Base-by-base conservation (phyloP, 2,113 vertebrate genomes). In the Sterrhoptilus dennistouni region DNA sequence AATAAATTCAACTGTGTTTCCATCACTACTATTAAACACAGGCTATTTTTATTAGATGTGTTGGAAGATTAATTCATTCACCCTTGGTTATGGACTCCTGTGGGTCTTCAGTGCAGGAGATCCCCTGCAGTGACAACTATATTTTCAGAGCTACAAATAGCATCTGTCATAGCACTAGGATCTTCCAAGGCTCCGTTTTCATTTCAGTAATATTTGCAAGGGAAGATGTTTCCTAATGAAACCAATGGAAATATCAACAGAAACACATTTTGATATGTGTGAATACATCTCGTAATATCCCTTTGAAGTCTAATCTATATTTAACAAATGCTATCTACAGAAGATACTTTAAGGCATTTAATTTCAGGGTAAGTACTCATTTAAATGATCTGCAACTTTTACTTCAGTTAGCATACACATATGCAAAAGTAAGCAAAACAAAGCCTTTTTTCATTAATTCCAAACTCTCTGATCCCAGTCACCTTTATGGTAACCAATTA, bases 91-190 rank as follows among this genome's bases (percentile, higher is more conserved):
- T 53, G 70, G 95, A 85, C 76, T 96, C 87, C 88, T 72, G 27
- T 45, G 93, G 47, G 87, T 89, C 80, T 80, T 90, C 87, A 85
- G 75, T 14, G 71, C 64, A 71, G 86, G 92, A 95, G 80, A 93
- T 87, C 69, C 97, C 92, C 80, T 84, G 77, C 94, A 93, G 94
- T 97, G 97, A 97, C 95, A 97, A 93, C 91, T 92, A 0, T 68
- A 87, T 96, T 97, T 97, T 74, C 91, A 95, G 70, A 97, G 83
- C 89, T 92, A 61, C 68, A 81, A 83, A 97, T 64, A 91, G 81
- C 94, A 95, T 95, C 93, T 97, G 96, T 93, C 96, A 92, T n/a
- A 59, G 31, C 0, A 2, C 80, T 80, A 79, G 66, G 35, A 81
- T 59, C 81, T 96, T 96, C 75, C 65, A 85, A 83, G 60, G 83